Evolutionary conservation across 1,140 invertebrate species (phyloP).

Genomic region (Penaeus japonicus): DNA sequence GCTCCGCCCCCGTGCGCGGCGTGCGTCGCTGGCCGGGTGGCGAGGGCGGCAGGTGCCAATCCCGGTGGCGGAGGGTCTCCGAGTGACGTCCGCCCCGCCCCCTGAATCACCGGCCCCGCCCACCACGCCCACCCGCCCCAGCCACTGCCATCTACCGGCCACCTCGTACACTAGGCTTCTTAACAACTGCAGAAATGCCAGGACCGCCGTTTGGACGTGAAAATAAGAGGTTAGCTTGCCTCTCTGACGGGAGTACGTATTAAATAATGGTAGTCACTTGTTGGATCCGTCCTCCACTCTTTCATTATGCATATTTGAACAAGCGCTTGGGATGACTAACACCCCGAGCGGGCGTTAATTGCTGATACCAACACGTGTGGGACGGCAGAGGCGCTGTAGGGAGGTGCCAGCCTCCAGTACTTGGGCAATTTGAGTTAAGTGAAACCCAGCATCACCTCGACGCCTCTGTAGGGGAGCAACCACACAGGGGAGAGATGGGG

Average conservation of each 20-base stretch:
- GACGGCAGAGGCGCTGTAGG: constrained; percentile 46
- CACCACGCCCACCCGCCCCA: constrained; percentile 47
- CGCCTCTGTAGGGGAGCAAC: constrained; percentile 3
- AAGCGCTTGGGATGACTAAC: constrained; percentile 54
- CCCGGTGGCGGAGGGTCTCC: background rate
- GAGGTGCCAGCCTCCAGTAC: constrained; percentile 50
- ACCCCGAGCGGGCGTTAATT: constrained; percentile 54
- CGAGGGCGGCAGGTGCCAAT: constrained; percentile 48
- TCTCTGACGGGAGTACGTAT: constrained; percentile 57
- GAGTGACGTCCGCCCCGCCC: constrained; percentile 44
- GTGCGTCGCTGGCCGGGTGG: constrained; percentile 17
- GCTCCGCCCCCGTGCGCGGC: constrained; percentile 36
- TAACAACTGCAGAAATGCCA: constrained; percentile 58
- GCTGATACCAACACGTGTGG: constrained; percentile 53
- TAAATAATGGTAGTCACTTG: constrained; percentile 58
- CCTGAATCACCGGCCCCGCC: constrained; percentile 50
- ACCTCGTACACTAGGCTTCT: constrained; percentile 50
- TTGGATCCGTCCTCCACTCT: constrained; percentile 55
- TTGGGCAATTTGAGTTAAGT: constrained; percentile 53
- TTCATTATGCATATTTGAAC: constrained; percentile 59
- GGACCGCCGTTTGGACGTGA: constrained; percentile 58
- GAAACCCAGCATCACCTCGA: constrained; percentile 48
- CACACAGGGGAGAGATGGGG: too few species aligned
- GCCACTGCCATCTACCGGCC: constrained; percentile 56
- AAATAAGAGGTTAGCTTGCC: constrained; percentile 58